Evolutionary conservation across 2,113 vertebrate species (phyloP).

Genomic region (Orthonyx spaldingii): DNA sequence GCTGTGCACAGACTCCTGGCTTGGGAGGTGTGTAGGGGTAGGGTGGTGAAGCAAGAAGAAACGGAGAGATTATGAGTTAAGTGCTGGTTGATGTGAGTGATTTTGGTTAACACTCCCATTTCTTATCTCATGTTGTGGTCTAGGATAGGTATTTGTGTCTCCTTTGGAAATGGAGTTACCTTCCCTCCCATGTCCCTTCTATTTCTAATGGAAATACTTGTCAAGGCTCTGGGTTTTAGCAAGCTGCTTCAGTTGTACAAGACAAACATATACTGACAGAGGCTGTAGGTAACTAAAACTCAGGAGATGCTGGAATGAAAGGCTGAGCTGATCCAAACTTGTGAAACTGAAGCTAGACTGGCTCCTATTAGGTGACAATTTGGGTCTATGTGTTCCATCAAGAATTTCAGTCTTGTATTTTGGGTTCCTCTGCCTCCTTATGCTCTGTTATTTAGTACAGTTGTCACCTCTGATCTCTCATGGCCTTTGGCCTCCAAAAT

Average conservation of each 20-base stretch:
- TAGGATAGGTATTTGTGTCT: background rate
- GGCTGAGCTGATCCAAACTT: background rate
- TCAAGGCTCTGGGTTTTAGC: background rate
- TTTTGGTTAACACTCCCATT: background rate
- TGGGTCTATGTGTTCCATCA: background rate
- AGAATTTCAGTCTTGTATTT: background rate
- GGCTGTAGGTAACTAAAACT: background rate
- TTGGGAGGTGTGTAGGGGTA: background rate
- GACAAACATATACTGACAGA: background rate
- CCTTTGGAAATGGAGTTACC: background rate
- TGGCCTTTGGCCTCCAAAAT: background rate
- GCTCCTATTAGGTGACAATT: accelerated
- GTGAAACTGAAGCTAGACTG: background rate
- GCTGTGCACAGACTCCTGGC: background rate
- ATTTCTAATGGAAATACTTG: background rate
- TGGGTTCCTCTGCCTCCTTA: background rate
- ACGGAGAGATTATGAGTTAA: background rate
- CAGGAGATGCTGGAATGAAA: background rate
- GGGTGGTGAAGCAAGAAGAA: background rate
- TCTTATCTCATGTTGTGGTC: background rate
- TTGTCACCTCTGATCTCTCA: background rate
- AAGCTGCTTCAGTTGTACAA: background rate
- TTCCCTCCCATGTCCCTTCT: background rate
- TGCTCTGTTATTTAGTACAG: background rate
- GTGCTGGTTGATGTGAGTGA: background rate